A percentile compares a stretch with the other conserved stretches of the same genome.
Conservation (phyloP, 2,113 vertebrate genomes). For the Micromys minutus region DNA sequence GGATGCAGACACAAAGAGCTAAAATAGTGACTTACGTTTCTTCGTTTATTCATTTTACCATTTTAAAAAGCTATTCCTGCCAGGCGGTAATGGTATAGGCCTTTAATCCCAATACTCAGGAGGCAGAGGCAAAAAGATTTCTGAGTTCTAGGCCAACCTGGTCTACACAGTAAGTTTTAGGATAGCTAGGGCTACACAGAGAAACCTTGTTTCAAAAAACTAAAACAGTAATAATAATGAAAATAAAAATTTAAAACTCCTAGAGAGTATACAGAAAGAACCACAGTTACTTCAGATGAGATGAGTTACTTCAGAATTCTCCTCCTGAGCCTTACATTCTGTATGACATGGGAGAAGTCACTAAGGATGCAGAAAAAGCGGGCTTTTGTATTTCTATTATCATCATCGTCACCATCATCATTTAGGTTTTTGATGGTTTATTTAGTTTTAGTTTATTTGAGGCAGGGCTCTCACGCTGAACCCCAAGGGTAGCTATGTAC, state of each 20-base stretch:
- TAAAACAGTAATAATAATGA: not conserved
- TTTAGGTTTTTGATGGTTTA: not conserved
- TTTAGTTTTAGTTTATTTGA: not conserved
- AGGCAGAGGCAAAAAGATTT: not conserved
- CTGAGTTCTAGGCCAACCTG: not conserved
- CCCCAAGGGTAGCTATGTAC: not conserved
- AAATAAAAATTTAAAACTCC: not conserved
- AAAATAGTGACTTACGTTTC: not conserved
- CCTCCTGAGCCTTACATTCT: constrained; percentile 1
- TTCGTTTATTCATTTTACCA: not conserved
- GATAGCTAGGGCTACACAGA: not conserved
- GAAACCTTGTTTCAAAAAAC: not conserved
- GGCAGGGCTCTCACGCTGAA: not conserved
- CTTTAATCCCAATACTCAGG: not conserved
- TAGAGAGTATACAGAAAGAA: not conserved
- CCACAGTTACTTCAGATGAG: constrained; percentile 17
- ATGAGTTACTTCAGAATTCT: not conserved
- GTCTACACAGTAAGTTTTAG: not conserved
- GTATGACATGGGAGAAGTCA: not conserved
- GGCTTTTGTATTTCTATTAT: not conserved
- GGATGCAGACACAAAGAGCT: not conserved
- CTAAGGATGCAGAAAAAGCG: not conserved
- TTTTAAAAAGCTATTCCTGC: not conserved
- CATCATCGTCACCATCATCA: no score
- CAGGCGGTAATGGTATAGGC: fast-evolving